Evolutionary conservation across 2,797 vertebrate species (phyloP).

Genomic region (Enteromius mattozi): DNA sequence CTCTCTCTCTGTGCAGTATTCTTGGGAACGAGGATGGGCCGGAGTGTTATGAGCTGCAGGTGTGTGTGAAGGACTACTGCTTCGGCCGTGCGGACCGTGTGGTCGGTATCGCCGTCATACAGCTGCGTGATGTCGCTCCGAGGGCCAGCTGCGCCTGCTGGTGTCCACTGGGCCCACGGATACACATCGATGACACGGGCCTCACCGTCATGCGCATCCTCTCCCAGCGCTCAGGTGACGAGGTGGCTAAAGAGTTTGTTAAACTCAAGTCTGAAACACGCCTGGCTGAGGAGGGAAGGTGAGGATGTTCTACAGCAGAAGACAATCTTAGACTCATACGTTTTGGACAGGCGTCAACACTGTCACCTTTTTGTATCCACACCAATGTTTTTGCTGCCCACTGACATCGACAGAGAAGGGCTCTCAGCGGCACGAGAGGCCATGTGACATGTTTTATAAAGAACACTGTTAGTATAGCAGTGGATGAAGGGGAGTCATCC

Average conservation of each 20-base stretch:
- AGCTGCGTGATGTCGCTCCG: slow-evolving; percentile 87
- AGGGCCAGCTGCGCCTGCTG: slow-evolving; percentile 94
- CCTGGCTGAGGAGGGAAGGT: slow-evolving; percentile 92
- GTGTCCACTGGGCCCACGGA: slow-evolving; percentile 88
- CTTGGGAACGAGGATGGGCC: slow-evolving; percentile 94
- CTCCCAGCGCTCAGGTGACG: slow-evolving; percentile 94
- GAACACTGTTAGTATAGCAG: not conserved
- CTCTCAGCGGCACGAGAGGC: not conserved
- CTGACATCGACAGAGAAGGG: not conserved
- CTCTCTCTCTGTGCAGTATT: slow-evolving; percentile 75
- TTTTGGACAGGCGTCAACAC: not conserved
- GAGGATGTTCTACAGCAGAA: slow-evolving; percentile 58
- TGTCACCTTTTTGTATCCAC: not conserved
- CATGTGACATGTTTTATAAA: not conserved
- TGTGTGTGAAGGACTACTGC: slow-evolving; percentile 98
- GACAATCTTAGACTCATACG: not conserved
- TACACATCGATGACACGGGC: slow-evolving; percentile 96
- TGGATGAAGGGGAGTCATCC: not conserved
- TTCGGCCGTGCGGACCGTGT: slow-evolving; percentile 94
- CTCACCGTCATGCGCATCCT: slow-evolving; percentile 94
- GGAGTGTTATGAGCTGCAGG: slow-evolving; percentile 93
- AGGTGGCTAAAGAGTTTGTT: slow-evolving; percentile 97
- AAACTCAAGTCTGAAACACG: slow-evolving; percentile 94
- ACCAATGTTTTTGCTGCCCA: not conserved
- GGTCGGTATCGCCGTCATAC: slow-evolving; percentile 89